Percentiles rank a stretch among this genome's conserved stretches.
phyloP scores from a whole-genome alignment of 2,113 vertebrate genomes.

The Megalops atlanticus region DNA sequence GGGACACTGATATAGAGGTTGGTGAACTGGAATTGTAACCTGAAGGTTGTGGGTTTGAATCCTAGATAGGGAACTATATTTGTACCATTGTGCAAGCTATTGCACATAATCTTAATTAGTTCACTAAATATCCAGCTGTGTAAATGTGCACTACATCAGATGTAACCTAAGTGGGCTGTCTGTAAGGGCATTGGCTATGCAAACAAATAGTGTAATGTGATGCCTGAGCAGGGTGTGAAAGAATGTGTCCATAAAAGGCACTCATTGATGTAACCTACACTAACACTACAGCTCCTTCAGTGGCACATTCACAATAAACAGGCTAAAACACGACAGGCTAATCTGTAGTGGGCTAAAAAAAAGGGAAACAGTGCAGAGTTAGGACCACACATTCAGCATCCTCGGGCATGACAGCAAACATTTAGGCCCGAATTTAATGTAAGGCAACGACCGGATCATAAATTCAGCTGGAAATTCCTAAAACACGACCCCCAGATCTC shows the following conservation, averaged over 20 bases:
- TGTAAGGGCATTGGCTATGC: not conserved
- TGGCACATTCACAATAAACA: not conserved
- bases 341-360: not conserved
- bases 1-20: not conserved
- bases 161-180: not conserved
- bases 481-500: not conserved
- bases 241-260: not conserved
- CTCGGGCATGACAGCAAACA: not conserved
- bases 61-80: not conserved
- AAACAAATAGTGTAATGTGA: not conserved
- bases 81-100: not conserved
- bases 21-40: not conserved
- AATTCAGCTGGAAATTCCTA: not conserved
- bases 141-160: not conserved
- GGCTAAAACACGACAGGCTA: not conserved
- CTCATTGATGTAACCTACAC: not conserved
- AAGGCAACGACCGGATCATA: not conserved
- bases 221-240: not conserved
- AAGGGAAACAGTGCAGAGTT: not conserved
- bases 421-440: not conserved
- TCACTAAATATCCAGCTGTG: not conserved
- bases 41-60: not conserved
- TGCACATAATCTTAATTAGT: not conserved
- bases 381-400: not conserved
- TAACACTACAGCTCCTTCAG: not conserved